Evolutionary conservation across 2,797 vertebrate species (phyloP).

Genomic region (Taenioides sp.): DNA sequence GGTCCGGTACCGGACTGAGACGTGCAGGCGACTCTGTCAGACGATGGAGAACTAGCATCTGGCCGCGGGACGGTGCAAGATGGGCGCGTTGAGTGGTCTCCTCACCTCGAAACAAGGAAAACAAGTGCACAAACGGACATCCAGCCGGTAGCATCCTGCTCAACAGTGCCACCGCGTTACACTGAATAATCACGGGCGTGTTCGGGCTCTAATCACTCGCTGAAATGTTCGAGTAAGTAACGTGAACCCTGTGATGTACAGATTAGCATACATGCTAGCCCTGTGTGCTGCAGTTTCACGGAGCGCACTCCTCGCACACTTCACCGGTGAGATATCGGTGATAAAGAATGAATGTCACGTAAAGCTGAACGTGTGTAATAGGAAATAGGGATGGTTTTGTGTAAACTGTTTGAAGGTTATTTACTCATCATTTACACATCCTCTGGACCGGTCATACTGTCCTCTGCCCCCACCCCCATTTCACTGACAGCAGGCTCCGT

Average conservation of each 20-base stretch:
- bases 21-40: constrained; percentile 19
- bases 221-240: constrained; percentile 84
- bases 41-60: constrained; percentile 43
- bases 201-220: constrained; percentile 56
- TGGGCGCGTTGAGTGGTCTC: constrained; percentile 16
- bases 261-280: constrained; percentile 9
- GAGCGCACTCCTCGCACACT: constrained; percentile 15
- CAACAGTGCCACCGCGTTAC: constrained; percentile 43
- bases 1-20: constrained; percentile 46
- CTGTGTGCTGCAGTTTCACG: neutral
- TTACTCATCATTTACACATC: constrained; percentile 9
- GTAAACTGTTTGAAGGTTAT: constrained; percentile 6
- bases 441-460: constrained; percentile 5
- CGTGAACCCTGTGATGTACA: constrained; percentile 1
- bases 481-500: constrained; percentile 1
- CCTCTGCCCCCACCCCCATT: neutral
- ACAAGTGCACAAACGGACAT: constrained; percentile 34
- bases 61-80: constrained; percentile 37
- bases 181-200: constrained; percentile 3
- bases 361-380: neutral
- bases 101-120: constrained; percentile 25
- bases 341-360: neutral
- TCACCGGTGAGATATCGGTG: neutral
- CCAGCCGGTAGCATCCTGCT: constrained; percentile 34
- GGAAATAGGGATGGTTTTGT: neutral